These are phyloP conservation scores for Neelides folsomi DNA, from an alignment of 2,888 invertebrate species.

Conservation along the genomic window DNA sequence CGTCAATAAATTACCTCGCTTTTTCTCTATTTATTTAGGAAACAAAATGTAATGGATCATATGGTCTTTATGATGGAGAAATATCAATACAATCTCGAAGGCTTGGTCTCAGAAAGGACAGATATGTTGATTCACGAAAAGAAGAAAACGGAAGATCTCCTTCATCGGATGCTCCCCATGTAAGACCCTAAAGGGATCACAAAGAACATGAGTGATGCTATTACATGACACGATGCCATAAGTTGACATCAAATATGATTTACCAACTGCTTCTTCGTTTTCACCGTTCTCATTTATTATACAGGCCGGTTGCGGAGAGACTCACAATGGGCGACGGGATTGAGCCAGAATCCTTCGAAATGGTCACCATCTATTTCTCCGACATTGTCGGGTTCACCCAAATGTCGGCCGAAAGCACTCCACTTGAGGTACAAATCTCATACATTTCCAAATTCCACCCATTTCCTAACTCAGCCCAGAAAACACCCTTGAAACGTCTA, in stretches of 20 bases:
- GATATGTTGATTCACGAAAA: slow-evolving; percentile 79
- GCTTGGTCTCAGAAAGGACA: slow-evolving; percentile 82
- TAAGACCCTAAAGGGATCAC: slow-evolving; percentile 39
- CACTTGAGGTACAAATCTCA: slow-evolving; percentile 52
- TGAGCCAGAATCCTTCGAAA: slow-evolving; percentile 82
- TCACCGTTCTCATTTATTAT: slow-evolving; percentile 36
- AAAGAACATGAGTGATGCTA: not conserved
- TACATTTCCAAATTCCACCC: not conserved
- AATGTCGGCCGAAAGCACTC: slow-evolving; percentile 88
- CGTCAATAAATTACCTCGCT: no score
- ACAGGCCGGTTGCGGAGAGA: slow-evolving; percentile 70
- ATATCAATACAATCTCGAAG: slow-evolving; percentile 87
- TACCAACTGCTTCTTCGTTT: not conserved
- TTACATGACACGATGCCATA: not conserved
- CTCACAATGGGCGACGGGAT: slow-evolving; percentile 78
- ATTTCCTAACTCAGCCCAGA: not conserved
- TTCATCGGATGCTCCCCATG: slow-evolving; percentile 89
- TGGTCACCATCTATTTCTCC: slow-evolving; percentile 91
- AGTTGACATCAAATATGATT: not conserved
- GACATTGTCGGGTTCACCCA: slow-evolving; percentile 94
- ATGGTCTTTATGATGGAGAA: slow-evolving; percentile 98
- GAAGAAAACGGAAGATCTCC: slow-evolving; percentile 79
- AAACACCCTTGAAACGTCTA: no score
- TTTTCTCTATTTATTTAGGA: slow-evolving; percentile 43
- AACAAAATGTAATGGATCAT: slow-evolving; percentile 86